phyloP scores from a whole-genome alignment of 1,140 invertebrate genomes.

The Ips nitidus region DNA sequence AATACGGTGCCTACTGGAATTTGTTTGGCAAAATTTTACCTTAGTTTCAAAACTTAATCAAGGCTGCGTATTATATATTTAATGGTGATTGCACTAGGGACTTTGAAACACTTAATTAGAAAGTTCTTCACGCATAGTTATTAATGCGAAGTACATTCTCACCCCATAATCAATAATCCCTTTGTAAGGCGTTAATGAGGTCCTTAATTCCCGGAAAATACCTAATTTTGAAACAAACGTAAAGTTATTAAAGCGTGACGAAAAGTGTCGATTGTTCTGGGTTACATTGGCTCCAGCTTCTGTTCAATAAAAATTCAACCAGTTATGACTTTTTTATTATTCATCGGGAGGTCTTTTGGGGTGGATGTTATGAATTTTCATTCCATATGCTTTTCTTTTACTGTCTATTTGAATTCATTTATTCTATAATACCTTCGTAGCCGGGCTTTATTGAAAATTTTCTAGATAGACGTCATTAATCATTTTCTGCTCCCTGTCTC shows the following conservation, averaged over 20 bases:
- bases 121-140: neutral
- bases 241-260: slow-evolving; percentile 4
- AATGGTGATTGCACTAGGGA: neutral
- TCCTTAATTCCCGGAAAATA: neutral
- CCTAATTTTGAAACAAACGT: neutral
- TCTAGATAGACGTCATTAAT: slow-evolving; percentile 30
- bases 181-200: neutral
- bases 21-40: slow-evolving; percentile 5
- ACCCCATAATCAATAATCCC: neutral
- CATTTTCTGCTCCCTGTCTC: slow-evolving; percentile 16
- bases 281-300: slow-evolving; percentile 11
- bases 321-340: slow-evolving; percentile 31
- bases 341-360: slow-evolving; percentile 24
- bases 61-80: slow-evolving; percentile 8
- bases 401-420: slow-evolving; percentile 34
- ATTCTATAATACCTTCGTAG: slow-evolving; percentile 27
- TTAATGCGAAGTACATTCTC: neutral
- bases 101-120: slow-evolving; percentile 7
- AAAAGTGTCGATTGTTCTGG: neutral
- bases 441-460: slow-evolving; percentile 30
- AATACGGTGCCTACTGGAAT: slow-evolving; percentile 10
- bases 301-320: slow-evolving; percentile 26
- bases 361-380: slow-evolving; percentile 32
- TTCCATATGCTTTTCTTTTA: slow-evolving; percentile 32
- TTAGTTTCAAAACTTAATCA: slow-evolving; percentile 10